Conservation (phyloP, 2,113 vertebrate genomes). For the Edolisoma coerulescens region DNA sequence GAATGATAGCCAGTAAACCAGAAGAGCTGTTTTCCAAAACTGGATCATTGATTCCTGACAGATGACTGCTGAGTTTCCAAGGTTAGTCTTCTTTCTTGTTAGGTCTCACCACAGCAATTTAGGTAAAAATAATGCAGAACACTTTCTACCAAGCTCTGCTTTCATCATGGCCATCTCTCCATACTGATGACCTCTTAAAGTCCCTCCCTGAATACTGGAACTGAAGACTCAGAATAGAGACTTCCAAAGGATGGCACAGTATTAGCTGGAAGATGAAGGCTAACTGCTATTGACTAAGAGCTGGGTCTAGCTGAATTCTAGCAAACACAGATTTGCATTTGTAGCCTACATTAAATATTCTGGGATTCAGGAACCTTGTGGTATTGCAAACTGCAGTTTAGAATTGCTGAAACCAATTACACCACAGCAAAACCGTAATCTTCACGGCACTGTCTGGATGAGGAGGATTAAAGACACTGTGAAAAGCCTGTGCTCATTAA, state of each 20-base stretch:
- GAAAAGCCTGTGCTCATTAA: not conserved
- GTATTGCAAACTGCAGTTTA: not conserved
- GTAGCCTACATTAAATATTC: not conserved
- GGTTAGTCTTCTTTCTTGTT: not conserved
- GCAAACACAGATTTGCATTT: not conserved
- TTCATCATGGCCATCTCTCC: not conserved
- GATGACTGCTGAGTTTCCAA: not conserved
- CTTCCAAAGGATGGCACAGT: not conserved
- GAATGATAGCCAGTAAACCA: not conserved
- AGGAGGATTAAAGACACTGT: not conserved
- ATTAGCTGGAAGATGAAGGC: not conserved
- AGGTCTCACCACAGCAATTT: not conserved
- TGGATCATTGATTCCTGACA: not conserved
- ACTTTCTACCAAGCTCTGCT: not conserved
- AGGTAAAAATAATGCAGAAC: not conserved
- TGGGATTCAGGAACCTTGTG: not conserved
- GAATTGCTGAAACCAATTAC: not conserved
- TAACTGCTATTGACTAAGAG: not conserved
- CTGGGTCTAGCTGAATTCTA: not conserved
- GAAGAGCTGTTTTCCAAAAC: not conserved
- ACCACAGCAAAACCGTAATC: not conserved
- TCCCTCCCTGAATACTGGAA: not conserved
- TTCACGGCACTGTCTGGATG: not conserved
- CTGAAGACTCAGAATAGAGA: not conserved
- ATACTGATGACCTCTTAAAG: not conserved